Conservation (phyloP, 2,113 vertebrate genomes). For the Saguinus imperator region DNA sequence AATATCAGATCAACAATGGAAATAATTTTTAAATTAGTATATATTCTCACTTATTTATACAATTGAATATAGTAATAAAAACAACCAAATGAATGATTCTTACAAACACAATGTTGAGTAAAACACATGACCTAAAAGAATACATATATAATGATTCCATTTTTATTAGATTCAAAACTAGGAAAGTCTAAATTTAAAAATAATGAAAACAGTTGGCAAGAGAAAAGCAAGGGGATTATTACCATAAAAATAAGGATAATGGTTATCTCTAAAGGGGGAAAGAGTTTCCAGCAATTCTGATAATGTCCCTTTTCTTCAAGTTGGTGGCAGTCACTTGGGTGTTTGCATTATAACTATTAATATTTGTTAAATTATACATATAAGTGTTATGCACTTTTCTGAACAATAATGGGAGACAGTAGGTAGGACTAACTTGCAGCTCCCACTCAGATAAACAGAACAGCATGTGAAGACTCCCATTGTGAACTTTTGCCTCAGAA, state of each 20-base stretch:
- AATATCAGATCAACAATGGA: background rate
- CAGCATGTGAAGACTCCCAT: too few species aligned
- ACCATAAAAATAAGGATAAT: background rate
- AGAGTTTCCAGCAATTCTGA: background rate
- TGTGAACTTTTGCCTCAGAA: too few species aligned
- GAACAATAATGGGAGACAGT: too few species aligned
- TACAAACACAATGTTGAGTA: background rate
- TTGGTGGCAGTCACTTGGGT: background rate
- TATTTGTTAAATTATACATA: background rate
- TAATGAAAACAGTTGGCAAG: background rate
- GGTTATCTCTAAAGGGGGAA: background rate
- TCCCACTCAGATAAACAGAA: too few species aligned
- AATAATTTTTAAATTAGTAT: background rate
- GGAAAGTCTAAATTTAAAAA: background rate
- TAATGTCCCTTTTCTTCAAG: background rate
- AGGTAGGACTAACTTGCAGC: too few species aligned
- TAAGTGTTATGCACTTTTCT: background rate
- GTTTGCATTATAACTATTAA: background rate
- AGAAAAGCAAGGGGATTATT: background rate
- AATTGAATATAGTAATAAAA: background rate
- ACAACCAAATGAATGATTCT: background rate
- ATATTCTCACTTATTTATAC: background rate
- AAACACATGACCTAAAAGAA: background rate
- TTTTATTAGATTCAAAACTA: constrained; percentile 27
- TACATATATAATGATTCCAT: background rate